Conservation (phyloP, 2,113 vertebrate genomes). For the Alexandromys fortis region DNA sequence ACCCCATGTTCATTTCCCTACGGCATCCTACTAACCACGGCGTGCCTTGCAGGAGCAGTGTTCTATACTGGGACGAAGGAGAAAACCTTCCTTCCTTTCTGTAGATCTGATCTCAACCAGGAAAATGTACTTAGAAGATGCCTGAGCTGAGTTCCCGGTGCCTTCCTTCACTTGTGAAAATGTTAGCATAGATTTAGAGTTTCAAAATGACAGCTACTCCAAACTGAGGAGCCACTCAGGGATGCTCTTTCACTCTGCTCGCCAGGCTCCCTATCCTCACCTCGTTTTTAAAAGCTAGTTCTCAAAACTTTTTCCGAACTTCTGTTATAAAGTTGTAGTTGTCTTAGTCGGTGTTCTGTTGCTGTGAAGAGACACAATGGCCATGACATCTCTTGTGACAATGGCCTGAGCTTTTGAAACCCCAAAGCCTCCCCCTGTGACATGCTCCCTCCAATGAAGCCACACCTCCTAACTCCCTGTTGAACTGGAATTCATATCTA, state of each 20-base stretch:
- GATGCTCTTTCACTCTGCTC: background rate
- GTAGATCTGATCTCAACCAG: background rate
- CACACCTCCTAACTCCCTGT: background rate
- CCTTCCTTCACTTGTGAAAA: background rate
- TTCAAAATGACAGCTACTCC: background rate
- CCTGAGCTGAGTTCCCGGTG: background rate
- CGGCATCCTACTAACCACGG: background rate
- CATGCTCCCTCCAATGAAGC: background rate
- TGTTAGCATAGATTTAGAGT: background rate
- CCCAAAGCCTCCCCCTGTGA: background rate
- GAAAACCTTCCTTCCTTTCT: background rate
- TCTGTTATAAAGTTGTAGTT: background rate
- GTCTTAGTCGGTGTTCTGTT: background rate
- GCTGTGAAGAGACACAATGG: background rate
- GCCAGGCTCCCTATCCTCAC: background rate
- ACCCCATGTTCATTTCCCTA: background rate
- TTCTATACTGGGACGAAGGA: background rate
- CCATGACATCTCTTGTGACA: background rate
- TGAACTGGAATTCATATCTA: background rate
- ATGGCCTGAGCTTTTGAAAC: background rate
- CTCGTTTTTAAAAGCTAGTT: slow-evolving; percentile 2
- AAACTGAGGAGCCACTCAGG: background rate
- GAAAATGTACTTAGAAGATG: background rate
- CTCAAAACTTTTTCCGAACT: background rate
- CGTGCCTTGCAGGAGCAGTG: background rate